Percentiles rank a stretch among this genome's conserved stretches.
Evolutionary conservation across 2,888 invertebrate species (phyloP).

Genomic region (Limnephilus rhombicus): DNA sequence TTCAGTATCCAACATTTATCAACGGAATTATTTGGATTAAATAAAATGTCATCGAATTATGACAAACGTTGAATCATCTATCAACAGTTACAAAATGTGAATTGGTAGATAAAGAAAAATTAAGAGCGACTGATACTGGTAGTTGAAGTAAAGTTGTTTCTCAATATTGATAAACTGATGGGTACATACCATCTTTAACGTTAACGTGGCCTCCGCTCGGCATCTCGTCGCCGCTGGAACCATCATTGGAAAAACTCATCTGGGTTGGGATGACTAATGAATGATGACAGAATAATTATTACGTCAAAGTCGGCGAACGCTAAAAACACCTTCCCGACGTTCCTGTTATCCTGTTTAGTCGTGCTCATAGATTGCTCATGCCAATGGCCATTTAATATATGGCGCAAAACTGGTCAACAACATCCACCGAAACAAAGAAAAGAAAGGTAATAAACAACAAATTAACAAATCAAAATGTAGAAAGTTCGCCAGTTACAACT

Average conservation of each 20-base stretch:
- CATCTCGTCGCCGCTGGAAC: slow-evolving; percentile 27
- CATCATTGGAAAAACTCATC: slow-evolving; percentile 28
- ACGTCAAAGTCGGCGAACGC: not conserved
- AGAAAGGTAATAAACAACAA: not conserved
- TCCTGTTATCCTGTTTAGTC: not conserved
- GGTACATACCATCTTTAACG: slow-evolving; percentile 17
- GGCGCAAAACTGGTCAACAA: no score
- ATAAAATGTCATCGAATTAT: not conserved
- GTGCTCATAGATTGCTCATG: no score
- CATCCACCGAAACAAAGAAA: not conserved
- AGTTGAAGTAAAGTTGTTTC: not conserved
- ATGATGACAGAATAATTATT: not conserved
- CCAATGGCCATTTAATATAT: not conserved
- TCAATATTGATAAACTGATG: not conserved
- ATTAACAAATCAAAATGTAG: not conserved
- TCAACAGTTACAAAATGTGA: not conserved
- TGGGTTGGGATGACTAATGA: slow-evolving; percentile 2
- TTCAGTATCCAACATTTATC: not conserved
- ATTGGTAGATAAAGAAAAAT: not conserved
- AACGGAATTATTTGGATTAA: not conserved
- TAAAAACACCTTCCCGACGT: not conserved
- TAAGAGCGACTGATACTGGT: not conserved
- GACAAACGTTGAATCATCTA: not conserved
- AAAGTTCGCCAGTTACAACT: not conserved
- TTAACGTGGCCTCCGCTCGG: slow-evolving; percentile 19